Conservation (phyloP, 1,140 invertebrate species). For the Rhopalosiphum maidis region DNA sequence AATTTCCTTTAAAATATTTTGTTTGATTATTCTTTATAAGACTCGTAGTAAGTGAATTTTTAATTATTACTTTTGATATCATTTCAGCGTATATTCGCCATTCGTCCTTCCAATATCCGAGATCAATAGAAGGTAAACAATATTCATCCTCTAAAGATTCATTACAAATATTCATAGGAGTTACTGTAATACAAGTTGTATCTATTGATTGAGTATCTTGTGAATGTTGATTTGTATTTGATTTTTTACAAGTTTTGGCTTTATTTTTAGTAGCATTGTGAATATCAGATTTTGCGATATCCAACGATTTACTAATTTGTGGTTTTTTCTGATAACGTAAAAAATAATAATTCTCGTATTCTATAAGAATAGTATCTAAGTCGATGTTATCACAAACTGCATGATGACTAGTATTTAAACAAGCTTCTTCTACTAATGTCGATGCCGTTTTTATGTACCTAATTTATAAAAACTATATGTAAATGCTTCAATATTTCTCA, state of each 20-base stretch:
- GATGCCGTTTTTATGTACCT: conserved; percentile 55
- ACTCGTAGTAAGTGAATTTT: background rate
- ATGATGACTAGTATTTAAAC: conserved; percentile 71
- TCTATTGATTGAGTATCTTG: background rate
- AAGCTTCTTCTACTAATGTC: conserved; percentile 72
- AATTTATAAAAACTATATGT: background rate
- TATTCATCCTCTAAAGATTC: conserved; percentile 59
- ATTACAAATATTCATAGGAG: background rate
- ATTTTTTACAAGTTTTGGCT: conserved; percentile 51
- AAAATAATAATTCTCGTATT: conserved; percentile 87
- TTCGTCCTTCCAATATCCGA: conserved; percentile 64
- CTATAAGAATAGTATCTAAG: conserved; percentile 83
- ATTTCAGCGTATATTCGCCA: conserved; percentile 67
- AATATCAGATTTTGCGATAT: conserved; percentile 59
- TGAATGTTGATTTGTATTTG: conserved; percentile 55
- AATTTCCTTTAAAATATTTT: conserved; percentile 67
- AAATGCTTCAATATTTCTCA: background rate
- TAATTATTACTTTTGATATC: conserved; percentile 64
- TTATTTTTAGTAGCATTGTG: conserved; percentile 62
- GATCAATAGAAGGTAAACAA: conserved; percentile 64
- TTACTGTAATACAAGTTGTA: conserved; percentile 11
- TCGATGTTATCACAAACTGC: conserved; percentile 91
- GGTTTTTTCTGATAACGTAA: conserved; percentile 87
- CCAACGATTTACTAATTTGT: conserved; percentile 72
- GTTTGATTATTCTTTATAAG: background rate